Conservation (phyloP, 1,140 invertebrate genomes). For the Plectrocnemia conspersa region DNA sequence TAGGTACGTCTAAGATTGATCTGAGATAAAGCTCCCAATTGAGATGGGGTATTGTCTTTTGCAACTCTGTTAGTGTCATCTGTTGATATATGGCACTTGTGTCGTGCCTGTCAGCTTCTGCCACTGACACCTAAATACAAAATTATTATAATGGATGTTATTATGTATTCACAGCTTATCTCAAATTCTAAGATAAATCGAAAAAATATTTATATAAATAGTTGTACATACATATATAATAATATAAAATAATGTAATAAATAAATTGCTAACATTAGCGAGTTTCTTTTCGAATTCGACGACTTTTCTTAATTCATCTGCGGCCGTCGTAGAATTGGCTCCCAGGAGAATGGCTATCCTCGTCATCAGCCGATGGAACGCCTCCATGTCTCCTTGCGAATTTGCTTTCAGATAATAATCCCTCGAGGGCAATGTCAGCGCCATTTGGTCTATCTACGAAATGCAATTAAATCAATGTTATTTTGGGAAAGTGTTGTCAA, state of each 20-base stretch:
- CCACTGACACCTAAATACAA: slow-evolving; percentile 63
- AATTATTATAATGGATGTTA: slow-evolving; percentile 10
- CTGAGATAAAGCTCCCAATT: slow-evolving; percentile 74
- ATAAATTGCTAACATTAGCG: slow-evolving; percentile 60
- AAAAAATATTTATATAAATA: neutral
- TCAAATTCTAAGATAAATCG: neutral
- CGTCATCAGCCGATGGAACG: slow-evolving; percentile 76
- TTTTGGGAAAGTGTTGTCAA: too few relatives aligned
- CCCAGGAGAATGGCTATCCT: slow-evolving; percentile 70
- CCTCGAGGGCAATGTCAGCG: slow-evolving; percentile 70
- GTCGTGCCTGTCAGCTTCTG: slow-evolving; percentile 78
- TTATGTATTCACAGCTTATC: too few relatives aligned
- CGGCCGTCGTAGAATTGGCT: slow-evolving; percentile 59
- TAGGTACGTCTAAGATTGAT: slow-evolving; percentile 59
- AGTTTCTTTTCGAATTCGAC: slow-evolving; percentile 72
- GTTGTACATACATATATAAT: too few relatives aligned
- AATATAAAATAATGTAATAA: neutral
- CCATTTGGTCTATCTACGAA: slow-evolving; percentile 73
- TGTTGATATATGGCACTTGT: slow-evolving; percentile 74
- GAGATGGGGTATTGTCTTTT: slow-evolving; percentile 65
- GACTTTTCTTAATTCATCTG: slow-evolving; percentile 62
- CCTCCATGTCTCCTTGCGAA: slow-evolving; percentile 60
- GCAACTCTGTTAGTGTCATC: slow-evolving; percentile 60
- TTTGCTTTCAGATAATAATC: slow-evolving; percentile 77
- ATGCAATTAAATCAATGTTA: too few relatives aligned